phyloP scores from a whole-genome alignment of 2,888 invertebrate species.

The Papilio protenor region DNA sequence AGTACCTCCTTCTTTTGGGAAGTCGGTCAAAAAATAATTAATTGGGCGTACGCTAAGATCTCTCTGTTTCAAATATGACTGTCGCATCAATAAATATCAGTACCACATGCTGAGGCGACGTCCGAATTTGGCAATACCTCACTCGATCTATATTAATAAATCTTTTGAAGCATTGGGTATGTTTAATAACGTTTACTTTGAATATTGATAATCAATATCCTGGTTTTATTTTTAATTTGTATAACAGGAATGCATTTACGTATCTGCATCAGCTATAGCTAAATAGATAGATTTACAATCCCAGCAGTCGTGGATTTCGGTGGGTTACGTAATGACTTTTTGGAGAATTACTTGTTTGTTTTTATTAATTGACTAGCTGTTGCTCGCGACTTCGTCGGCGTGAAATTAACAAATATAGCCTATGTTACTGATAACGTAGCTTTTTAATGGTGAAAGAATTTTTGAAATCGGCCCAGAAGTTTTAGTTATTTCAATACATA shows the following conservation, averaged over 20 bases:
- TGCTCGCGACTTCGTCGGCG: too few species aligned
- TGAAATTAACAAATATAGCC: too few species aligned
- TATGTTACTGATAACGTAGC: too few species aligned
- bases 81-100: background rate
- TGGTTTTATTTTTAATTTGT: background rate
- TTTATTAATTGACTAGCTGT: too few species aligned
- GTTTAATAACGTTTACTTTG: background rate
- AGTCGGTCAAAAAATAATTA: too few species aligned
- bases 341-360: background rate
- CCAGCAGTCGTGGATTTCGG: background rate
- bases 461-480: too few species aligned
- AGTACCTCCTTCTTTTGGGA: too few species aligned
- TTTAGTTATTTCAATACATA: too few species aligned
- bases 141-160: conserved; percentile 3
- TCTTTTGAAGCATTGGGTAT: background rate
- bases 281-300: conserved; percentile 9
- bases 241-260: background rate
- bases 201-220: background rate
- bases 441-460: too few species aligned
- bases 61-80: background rate
- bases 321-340: background rate
- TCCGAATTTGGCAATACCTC: conserved; percentile 13
- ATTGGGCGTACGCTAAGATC: background rate
- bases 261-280: conserved; percentile 2
- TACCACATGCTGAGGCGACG: conserved; percentile 4